These are phyloP conservation scores for Grallaria varia DNA, from an alignment of 2,113 vertebrate species.

Conservation along the genomic window DNA sequence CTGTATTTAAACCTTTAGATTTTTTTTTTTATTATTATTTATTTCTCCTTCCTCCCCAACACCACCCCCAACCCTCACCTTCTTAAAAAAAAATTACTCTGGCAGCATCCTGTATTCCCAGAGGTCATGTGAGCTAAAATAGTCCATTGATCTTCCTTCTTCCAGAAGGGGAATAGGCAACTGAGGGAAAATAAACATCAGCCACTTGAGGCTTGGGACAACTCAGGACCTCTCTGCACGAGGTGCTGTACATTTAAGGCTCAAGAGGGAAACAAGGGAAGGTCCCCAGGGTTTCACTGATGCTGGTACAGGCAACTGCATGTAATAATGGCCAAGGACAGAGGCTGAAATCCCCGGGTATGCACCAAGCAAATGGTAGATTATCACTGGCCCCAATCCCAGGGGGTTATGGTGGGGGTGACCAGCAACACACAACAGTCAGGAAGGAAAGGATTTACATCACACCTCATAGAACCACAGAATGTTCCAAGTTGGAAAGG, in stretches of 20 bases:
- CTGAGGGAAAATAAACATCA: conserved; percentile 24
- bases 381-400: background rate
- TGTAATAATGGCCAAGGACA: background rate
- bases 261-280: background rate
- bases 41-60: background rate
- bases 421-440: background rate
- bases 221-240: background rate
- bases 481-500: background rate
- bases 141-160: conserved; percentile 64
- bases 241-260: background rate
- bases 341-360: background rate
- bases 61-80: no score
- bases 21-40: background rate
- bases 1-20: background rate
- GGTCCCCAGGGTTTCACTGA: background rate
- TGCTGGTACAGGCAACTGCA: background rate
- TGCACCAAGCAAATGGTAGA: rapidly evolving
- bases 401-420: no score
- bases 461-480: background rate
- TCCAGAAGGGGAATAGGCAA: background rate
- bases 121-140: conserved; percentile 62
- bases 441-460: background rate
- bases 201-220: background rate
- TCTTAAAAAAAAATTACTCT: background rate
- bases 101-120: conserved; percentile 31